Conservation (phyloP, 2,113 vertebrate genomes). For the Apteryx owenii region DNA sequence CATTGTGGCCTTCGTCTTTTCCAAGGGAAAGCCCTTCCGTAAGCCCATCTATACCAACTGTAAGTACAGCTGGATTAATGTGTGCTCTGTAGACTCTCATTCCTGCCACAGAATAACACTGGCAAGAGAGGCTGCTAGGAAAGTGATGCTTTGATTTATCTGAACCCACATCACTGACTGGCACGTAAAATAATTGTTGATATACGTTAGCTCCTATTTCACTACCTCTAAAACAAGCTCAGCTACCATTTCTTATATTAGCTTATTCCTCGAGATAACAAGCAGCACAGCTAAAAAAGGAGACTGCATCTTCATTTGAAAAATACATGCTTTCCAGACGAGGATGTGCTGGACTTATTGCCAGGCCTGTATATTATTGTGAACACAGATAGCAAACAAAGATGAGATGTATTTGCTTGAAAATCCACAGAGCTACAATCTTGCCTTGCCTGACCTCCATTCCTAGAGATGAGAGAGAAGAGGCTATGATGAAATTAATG, state of each 20-base stretch:
- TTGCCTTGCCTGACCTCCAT: background rate
- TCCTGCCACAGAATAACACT: background rate
- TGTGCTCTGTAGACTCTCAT: background rate
- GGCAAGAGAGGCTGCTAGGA: background rate
- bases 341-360: background rate
- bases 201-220: background rate
- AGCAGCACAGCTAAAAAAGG: background rate
- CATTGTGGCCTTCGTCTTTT: conserved; percentile 72
- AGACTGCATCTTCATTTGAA: background rate
- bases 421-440: background rate
- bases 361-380: background rate
- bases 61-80: conserved; percentile 51
- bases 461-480: background rate
- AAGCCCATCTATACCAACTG: conserved; percentile 79
- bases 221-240: background rate
- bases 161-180: background rate
- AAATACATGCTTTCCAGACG: background rate
- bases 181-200: background rate
- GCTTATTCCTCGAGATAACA: background rate
- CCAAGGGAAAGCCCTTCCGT: conserved; percentile 78
- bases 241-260: background rate
- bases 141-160: background rate
- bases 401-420: background rate
- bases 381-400: background rate
- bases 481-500: background rate